Evolutionary conservation across 2,797 vertebrate genomes (phyloP).

Genomic region (Sebastes glaucus): DNA sequence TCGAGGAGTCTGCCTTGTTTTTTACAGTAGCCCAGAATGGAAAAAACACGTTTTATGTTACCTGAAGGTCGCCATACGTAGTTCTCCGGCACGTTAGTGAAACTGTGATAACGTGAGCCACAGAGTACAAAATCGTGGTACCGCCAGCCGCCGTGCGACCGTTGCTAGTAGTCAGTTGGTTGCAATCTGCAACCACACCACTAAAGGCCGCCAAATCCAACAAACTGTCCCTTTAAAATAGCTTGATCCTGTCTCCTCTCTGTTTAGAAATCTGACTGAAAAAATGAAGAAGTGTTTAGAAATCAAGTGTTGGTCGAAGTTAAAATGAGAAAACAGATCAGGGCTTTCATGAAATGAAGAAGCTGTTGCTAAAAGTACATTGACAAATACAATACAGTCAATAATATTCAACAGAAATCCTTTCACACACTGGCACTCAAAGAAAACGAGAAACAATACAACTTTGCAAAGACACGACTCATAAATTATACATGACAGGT

Average conservation of each 20-base stretch:
- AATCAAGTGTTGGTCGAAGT: not conserved
- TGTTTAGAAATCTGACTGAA: not conserved
- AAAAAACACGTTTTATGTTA: accelerated
- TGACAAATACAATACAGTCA: not conserved
- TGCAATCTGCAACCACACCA: no score
- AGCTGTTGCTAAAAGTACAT: no score
- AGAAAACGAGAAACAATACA: slow-evolving; percentile 17
- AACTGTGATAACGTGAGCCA: no score
- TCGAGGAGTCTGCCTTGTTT: no score
- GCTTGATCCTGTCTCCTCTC: not conserved
- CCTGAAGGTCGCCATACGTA: no score
- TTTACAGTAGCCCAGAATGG: no score
- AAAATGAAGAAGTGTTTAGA: not conserved
- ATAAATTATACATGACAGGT: slow-evolving; percentile 62
- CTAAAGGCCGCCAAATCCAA: no score
- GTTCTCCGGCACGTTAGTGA: no score
- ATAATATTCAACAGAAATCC: not conserved
- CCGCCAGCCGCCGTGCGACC: no score
- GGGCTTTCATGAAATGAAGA: not conserved
- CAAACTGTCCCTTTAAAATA: not conserved
- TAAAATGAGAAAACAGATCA: not conserved
- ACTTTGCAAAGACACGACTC: slow-evolving; percentile 30
- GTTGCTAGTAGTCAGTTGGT: no score
- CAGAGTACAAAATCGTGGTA: no score
- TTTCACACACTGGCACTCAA: slow-evolving; percentile 11